Base-by-base conservation (phyloP, 2,113 vertebrate species). In the Coregonus clupeaformis region DNA sequence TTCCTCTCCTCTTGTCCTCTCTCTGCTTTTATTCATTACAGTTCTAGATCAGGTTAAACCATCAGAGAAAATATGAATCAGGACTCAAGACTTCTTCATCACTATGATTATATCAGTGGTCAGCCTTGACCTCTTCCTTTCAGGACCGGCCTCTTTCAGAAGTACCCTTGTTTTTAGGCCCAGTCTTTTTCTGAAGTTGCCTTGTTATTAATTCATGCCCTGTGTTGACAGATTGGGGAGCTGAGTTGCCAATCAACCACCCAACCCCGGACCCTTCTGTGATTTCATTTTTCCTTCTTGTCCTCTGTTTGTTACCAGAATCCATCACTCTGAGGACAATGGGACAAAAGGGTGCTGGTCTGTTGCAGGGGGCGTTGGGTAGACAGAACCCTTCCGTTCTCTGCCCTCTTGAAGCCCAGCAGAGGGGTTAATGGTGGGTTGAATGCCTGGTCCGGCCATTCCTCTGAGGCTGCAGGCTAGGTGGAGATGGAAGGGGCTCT, bases 191-290 rank as follows among this genome's bases (percentile, higher is more conserved):
- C 27, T 6, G 60, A 67, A 69, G 30, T 42, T 18, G 36, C 52
- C 75, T 74, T 73, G 75, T 74, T 76, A 75, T 83, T 77, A 71
- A 79, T 76, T 20, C 11, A 0, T 22, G 36, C 74, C 11, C 59
- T 20, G 0, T 81, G 71, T 80, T 82, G 77, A 82, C 81, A 82
- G 80, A 72, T 82, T 73, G 74, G n/a, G 77, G 68, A 81, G 78
- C 77, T 66, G 11, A 83, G 52, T 47, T 82, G 72, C 47, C 86
- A 85, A 57, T 86, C 84, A 88, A 72, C 55, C 29, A 55, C 78
- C 64, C 59, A 16, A 14, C 47, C 47, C 14, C 29, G 12, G 5
- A 69, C 29, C 24, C 62, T 57, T 62, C 36, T 42, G 7, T 42
- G 36, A 42, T 42, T 42, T 0, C n/a, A 32, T 27, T 18, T 45